Evolutionary conservation across 2,797 vertebrate genomes (phyloP), one percentile per base, ranked within the genome.

Genomic region (Scolopax bukidnonensis): DNA sequence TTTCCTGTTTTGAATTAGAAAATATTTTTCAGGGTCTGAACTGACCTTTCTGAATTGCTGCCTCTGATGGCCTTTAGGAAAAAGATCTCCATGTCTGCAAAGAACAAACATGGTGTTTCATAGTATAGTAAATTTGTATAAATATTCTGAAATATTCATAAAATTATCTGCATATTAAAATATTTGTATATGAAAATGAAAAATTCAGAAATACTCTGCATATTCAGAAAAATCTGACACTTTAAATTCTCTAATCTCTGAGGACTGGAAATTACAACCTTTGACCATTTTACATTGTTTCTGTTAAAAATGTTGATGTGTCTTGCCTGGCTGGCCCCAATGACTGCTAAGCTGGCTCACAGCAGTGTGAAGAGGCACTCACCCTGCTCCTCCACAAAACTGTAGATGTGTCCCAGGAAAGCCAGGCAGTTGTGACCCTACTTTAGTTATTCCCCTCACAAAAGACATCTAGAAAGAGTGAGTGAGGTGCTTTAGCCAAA

Each of bases 371-470:
- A 67, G 24, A 17, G 4, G 6, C 16, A 4, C 18, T 57, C 9
- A 9, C 10, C 5, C 28, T 63, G 25, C 25, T 56, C 10, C 16
- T 43, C 12, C 36, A 40, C 25, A 57, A 33, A 69, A 27, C 13
- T 11, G 3, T 27, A n/a, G 19, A 17, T 8, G 13, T 8, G 12
- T 28, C 18, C 33, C 21, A 59, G 50, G 10, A 81, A 84, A 68
- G 2, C 7, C 73, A 21, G 0, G 0, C 13, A 30, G 27, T 40
- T 76, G 50, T 33, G 43, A 68, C 14, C 6, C 16, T 12, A 25
- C 17, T 70, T 78, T 41, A 65, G 11, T 90, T 73, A n/a, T 78
- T 45, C 33, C 4, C 3, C 14, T 64, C 11, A 25, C 3, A 40
- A 45, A 59, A 87, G 41, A 63, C 3, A 4, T n/a, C 43, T 74